These are phyloP conservation scores for Mus musculus DNA, from an alignment of 2,113 vertebrate genomes.

Conservation along the genomic window GRCm39 chr9:117274501-117275000, in stretches of 20 bases:
- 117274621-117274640: neutral
- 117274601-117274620: neutral
- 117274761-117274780: neutral
- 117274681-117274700: neutral
- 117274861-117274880: neutral
- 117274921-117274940: no score
- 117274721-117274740: neutral
- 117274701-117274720: neutral
- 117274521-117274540: neutral
- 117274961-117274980: neutral
- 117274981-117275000: neutral
- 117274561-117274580: neutral
- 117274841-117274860: neutral
- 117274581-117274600: neutral
- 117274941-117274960: no score
- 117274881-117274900: neutral
- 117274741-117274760: neutral
- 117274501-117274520: neutral
- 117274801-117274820: neutral
- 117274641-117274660: neutral
- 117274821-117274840: neutral
- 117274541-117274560: neutral
- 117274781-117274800: neutral
- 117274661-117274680: neutral
- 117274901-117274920: neutral